These are phyloP conservation scores for Entomobrya proxima DNA, from an alignment of 2,888 invertebrate genomes.

Conservation along the genomic window DNA sequence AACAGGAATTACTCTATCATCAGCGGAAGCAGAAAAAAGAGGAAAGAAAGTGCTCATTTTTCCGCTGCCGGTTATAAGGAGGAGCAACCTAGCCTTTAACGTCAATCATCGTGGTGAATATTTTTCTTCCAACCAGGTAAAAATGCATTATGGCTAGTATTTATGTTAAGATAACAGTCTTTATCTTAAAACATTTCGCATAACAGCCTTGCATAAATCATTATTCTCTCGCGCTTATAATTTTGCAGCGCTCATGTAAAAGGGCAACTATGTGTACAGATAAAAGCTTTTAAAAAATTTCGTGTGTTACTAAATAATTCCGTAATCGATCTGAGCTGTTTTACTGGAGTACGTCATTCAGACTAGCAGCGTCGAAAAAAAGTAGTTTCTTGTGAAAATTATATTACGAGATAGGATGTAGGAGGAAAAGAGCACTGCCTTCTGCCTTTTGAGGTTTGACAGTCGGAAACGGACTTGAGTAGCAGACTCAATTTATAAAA, in stretches of 20 bases:
- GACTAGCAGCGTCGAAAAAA: neutral
- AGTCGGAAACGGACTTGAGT: too few relatives aligned
- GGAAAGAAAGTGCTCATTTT: too few relatives aligned
- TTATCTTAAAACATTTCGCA: too few relatives aligned
- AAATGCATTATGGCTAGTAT: neutral
- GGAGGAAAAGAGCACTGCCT: too few relatives aligned
- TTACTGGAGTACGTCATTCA: neutral
- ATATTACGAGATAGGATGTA: neutral
- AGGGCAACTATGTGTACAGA: neutral
- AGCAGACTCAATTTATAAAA: too few relatives aligned
- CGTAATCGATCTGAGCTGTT: neutral
- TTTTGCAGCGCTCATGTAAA: too few relatives aligned
- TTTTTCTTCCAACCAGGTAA: constrained; percentile 19
- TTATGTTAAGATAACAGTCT: neutral
- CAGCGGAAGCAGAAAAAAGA: too few relatives aligned
- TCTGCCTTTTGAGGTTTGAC: too few relatives aligned
- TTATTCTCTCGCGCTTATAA: too few relatives aligned
- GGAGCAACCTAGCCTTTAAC: too few relatives aligned
- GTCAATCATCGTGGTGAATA: constrained; percentile 7
- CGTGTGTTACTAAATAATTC: neutral
- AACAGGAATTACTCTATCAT: constrained; percentile 1
- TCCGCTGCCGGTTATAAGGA: too few relatives aligned
- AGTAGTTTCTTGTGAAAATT: neutral
- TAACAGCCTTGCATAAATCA: constrained; percentile 6
- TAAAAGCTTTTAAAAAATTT: constrained; percentile 22